Base-by-base conservation (phyloP, 1,140 invertebrate species). In the Cotesia vestalis region DNA sequence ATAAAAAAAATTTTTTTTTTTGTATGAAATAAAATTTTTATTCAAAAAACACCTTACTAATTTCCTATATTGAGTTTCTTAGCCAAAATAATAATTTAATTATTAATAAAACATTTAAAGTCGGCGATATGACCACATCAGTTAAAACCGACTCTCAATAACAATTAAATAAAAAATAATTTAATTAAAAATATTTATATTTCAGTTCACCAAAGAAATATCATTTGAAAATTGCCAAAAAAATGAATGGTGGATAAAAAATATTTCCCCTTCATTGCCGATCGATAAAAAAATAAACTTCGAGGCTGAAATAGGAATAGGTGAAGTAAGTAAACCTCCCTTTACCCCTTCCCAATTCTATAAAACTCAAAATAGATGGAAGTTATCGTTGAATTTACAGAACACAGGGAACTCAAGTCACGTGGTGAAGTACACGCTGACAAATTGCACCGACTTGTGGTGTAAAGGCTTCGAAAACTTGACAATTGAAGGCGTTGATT, bases 171-270 rank as follows among this genome's bases (percentile, higher is more conserved):
- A 17, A 17, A 17, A 17, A 17, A 17, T 17, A 17, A 17, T 17
- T 27, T 27, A 27, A 27, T 27, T 27, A 27, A 27, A 27, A 27
- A 53, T 1, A 52, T 34, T 68, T 35, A 17, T 17, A 17, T 17
- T 69, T 69, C 36, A 73, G 72, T 6, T 73, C 38, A 55, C 34
- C 14, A 68, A 69, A 35, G 46, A 53, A 69, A 17, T 68, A 36
- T 73, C 66, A 52, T 67, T 73, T 67, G 66, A 73, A 35, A 36
- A 53, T 11, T 73, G 71, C 3, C 12, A 64, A 12, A 60, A 72
- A 14, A 63, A 57, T 34, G 35, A 27, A 4, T 72, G 71, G 71
- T 35, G 53, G 53, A 35, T 72, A 4, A 67, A 51, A 40, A 52
- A 72, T 59, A 60, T 72, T 60, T 67, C 71, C 17, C 53, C 66